Conservation (phyloP, 2,888 invertebrate species). For the Sialis fuliginosa region DNA sequence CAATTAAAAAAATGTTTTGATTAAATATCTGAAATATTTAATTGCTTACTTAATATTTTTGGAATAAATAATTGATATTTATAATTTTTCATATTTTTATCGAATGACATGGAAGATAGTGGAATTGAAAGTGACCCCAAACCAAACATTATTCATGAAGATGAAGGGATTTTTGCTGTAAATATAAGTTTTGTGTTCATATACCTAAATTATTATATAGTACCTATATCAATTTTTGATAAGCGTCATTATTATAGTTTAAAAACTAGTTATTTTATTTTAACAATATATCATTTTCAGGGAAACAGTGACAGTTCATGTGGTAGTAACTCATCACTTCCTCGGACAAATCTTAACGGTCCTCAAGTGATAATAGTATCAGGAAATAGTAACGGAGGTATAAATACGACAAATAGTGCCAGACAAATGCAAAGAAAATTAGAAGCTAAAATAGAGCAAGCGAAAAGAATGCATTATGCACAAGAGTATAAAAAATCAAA, state of each 20-base stretch:
- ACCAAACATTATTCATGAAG: constrained; percentile 15
- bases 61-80: no score
- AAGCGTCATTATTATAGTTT: constrained; percentile 6
- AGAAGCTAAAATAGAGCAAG: constrained; percentile 27
- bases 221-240: background rate
- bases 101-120: constrained; percentile 28
- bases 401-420: constrained; percentile 8
- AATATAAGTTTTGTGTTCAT: constrained; percentile 1
- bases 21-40: no score
- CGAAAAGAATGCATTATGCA: constrained; percentile 21
- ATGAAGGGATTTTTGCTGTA: constrained; percentile 13
- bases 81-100: background rate
- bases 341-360: constrained; percentile 7
- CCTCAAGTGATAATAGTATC: background rate
- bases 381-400: background rate
- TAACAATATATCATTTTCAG: constrained; percentile 10
- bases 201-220: background rate
- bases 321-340: constrained; percentile 21
- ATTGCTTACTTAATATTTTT: no score
- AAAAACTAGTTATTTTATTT: background rate
- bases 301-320: constrained; percentile 24
- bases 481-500: constrained; percentile 24
- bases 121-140: constrained; percentile 33
- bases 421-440: constrained; percentile 22
- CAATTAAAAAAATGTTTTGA: no score